A percentile compares a stretch with the other conserved stretches of the same genome.
Conservation (phyloP, 92 coral and sea anemone genomes). For the Zoanthus gigantus region DNA sequence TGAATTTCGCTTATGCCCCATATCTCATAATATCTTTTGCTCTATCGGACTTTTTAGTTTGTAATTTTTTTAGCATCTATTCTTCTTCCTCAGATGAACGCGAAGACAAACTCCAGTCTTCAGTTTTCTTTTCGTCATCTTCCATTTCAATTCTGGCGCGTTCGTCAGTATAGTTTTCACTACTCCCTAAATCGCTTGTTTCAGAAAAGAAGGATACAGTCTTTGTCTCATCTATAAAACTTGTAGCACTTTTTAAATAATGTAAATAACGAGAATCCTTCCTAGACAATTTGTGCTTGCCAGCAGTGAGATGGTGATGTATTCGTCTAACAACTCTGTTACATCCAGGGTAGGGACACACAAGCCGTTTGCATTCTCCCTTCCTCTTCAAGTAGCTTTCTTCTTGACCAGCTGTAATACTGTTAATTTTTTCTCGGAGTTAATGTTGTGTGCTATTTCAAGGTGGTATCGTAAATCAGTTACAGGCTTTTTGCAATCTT, state of each 20-base stretch:
- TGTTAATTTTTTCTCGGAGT: background rate
- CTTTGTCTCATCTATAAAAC: constrained; percentile 18
- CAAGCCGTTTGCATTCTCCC: constrained; percentile 35
- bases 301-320: constrained; percentile 46
- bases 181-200: constrained; percentile 11
- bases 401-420: constrained; percentile 6
- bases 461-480: constrained; percentile 10
- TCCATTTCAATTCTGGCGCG: background rate
- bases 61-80: constrained; percentile 12
- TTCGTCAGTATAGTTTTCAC: background rate
- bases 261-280: constrained; percentile 35
- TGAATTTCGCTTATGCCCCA: background rate
- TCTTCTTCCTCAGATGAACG: constrained; percentile 45
- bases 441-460: background rate
- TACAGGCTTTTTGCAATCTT: background rate
- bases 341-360: constrained; percentile 56
- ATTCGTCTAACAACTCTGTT: constrained; percentile 28
- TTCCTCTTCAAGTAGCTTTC: background rate
- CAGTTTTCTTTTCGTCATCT: background rate
- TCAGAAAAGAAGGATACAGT: background rate
- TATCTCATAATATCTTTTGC: constrained; percentile 54
- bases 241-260: constrained; percentile 6
- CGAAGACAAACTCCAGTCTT: constrained; percentile 19
- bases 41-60: constrained; percentile 24
- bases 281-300: constrained; percentile 39